Conservation (phyloP, 2,797 vertebrate genomes). For the Jordanella pulchra region DNA sequence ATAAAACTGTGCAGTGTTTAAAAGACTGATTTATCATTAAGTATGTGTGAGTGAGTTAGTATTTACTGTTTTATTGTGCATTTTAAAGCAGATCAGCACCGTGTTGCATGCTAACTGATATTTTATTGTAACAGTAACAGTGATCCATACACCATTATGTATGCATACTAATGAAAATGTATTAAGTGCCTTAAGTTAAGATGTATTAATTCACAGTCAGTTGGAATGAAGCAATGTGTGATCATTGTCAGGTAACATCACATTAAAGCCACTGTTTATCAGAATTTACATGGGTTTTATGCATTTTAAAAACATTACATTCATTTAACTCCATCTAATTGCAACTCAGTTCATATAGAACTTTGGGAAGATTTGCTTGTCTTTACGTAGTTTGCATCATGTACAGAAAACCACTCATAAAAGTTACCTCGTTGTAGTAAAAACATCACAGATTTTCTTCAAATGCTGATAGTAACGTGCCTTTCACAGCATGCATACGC, state of each 20-base stretch:
- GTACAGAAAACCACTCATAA: no score
- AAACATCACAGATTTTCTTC: no score
- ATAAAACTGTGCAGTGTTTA: conserved; percentile 23
- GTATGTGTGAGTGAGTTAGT: conserved; percentile 25
- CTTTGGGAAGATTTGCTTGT: no score
- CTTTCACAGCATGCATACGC: no score
- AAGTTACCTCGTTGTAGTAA: no score
- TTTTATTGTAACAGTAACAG: conserved; percentile 26
- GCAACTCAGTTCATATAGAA: no score
- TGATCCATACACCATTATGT: conserved; percentile 9
- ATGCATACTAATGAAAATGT: conserved; percentile 16
- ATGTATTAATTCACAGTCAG: not conserved
- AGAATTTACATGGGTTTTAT: not conserved
- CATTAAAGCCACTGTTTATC: not conserved
- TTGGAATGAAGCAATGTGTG: not conserved
- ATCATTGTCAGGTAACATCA: not conserved
- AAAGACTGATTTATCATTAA: conserved; percentile 29
- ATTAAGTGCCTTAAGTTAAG: conserved; percentile 8
- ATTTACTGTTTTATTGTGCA: conserved; percentile 35
- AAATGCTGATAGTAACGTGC: no score
- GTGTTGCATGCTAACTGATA: conserved; percentile 17
- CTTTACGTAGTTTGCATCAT: no score
- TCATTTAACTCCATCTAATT: not conserved
- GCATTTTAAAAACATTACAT: no score
- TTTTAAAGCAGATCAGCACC: conserved; percentile 36